phyloP scores from a whole-genome alignment of 2,888 invertebrate genomes.

The Cataglyphis livida region DNA sequence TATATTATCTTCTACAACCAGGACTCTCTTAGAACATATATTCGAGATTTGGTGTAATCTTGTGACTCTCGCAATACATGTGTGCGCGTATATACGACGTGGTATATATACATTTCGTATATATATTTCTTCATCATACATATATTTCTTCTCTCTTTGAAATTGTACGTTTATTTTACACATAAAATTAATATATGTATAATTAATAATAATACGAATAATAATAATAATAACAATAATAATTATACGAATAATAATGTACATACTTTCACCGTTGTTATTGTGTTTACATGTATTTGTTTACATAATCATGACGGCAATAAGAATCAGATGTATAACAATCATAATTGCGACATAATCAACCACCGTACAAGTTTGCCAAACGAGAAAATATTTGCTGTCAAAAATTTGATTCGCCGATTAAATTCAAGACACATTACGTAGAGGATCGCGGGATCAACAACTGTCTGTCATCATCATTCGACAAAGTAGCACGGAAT shows the following conservation, averaged over 20 bases:
- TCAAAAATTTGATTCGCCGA: constrained; percentile 50
- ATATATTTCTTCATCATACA: constrained; percentile 63
- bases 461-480: constrained; percentile 28
- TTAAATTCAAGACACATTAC: constrained; percentile 29
- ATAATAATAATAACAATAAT: constrained; percentile 52
- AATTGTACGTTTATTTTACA: constrained; percentile 81
- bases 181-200: constrained; percentile 79
- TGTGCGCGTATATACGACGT: constrained; percentile 66
- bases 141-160: constrained; percentile 70
- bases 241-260: constrained; percentile 68
- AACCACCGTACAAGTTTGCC: constrained; percentile 29
- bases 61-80: constrained; percentile 49
- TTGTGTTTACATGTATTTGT: constrained; percentile 37
- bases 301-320: constrained; percentile 68
- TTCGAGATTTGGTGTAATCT: constrained; percentile 41
- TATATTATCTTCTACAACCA: constrained; percentile 52
- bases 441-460: not conserved
- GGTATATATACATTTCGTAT: constrained; percentile 64
- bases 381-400: constrained; percentile 1
- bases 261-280: constrained; percentile 70
- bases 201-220: constrained; percentile 56
- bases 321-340: constrained; percentile 55
- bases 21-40: constrained; percentile 38
- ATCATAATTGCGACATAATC: constrained; percentile 37
- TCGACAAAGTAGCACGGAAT: constrained; percentile 58